A percentile compares a stretch with the other conserved stretches of the same genome.
Evolutionary conservation across 2,797 vertebrate species (phyloP).

Genomic region (Otolemur crassicaudatus): DNA sequence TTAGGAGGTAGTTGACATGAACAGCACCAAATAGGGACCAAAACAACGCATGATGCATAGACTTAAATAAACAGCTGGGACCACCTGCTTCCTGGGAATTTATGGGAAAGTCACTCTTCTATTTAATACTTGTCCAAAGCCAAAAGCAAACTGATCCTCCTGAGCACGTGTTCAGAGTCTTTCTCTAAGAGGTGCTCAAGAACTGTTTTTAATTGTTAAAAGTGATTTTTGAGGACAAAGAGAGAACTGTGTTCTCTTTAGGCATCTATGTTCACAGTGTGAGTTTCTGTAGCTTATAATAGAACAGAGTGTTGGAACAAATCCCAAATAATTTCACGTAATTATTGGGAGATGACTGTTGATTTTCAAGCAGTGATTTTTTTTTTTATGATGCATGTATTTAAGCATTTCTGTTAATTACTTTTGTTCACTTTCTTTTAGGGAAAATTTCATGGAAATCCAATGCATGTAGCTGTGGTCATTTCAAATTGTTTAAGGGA

Average conservation of each 20-base stretch:
- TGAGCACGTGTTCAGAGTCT: not conserved
- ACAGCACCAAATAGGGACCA: not conserved
- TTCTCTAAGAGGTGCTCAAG: not conserved
- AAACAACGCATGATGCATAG: not conserved
- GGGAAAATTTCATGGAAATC: constrained; percentile 94
- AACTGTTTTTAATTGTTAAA: not conserved
- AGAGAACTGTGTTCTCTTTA: not conserved
- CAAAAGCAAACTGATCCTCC: not conserved
- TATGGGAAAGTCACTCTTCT: not conserved
- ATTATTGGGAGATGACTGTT: not conserved
- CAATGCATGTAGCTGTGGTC: constrained; percentile 92
- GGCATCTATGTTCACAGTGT: not conserved
- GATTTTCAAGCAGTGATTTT: not conserved
- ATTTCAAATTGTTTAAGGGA: constrained; percentile 96
- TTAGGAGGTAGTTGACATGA: not conserved
- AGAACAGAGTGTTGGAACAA: not conserved
- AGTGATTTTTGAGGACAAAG: constrained; percentile 13
- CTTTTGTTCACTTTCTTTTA: constrained; percentile 81
- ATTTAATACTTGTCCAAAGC: not conserved
- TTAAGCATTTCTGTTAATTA: not conserved
- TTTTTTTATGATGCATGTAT: not conserved
- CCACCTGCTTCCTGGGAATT: not conserved
- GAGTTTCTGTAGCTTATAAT: not conserved
- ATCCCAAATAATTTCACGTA: not conserved
- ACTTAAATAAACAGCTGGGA: not conserved